phyloP scores from a whole-genome alignment of 2,113 vertebrate species.

The Pelusios castaneus region DNA sequence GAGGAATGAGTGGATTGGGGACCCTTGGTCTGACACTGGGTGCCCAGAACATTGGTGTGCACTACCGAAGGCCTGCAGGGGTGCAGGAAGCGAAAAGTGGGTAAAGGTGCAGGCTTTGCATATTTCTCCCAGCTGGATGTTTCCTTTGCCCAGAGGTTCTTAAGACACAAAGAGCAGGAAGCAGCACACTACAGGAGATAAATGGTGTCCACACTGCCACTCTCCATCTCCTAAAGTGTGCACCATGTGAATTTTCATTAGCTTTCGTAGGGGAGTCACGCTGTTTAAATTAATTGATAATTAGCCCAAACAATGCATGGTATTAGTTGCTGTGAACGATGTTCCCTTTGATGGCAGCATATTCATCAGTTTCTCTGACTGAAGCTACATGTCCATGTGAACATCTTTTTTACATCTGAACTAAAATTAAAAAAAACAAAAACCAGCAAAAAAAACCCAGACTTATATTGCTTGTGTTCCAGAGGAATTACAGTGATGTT shows the following conservation, averaged over 20 bases:
- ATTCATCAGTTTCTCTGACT: neutral
- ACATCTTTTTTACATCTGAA: neutral
- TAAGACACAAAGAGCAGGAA: neutral
- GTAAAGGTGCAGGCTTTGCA: accelerated
- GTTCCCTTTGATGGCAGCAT: neutral
- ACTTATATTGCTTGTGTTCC: neutral
- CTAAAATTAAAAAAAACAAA: neutral
- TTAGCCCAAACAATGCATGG: conserved; percentile 1
- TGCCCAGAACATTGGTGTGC: too few species aligned
- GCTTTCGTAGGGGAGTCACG: neutral
- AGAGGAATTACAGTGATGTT: neutral
- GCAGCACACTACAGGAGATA: neutral
- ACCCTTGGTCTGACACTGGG: neutral
- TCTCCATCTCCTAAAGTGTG: conserved; percentile 1
- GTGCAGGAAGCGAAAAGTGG: accelerated
- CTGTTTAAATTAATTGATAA: conserved; percentile 29
- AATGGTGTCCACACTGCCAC: neutral
- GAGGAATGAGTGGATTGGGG: too few species aligned
- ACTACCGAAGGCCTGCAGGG: too few species aligned
- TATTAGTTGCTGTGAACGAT: neutral
- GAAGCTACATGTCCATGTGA: accelerated
- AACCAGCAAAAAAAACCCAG: too few species aligned
- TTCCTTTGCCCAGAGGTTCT: neutral
- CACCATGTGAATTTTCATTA: conserved; percentile 29
- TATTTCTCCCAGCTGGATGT: neutral